Base-by-base conservation (phyloP, 1,140 invertebrate genomes). In the Drosophila erecta region DNA sequence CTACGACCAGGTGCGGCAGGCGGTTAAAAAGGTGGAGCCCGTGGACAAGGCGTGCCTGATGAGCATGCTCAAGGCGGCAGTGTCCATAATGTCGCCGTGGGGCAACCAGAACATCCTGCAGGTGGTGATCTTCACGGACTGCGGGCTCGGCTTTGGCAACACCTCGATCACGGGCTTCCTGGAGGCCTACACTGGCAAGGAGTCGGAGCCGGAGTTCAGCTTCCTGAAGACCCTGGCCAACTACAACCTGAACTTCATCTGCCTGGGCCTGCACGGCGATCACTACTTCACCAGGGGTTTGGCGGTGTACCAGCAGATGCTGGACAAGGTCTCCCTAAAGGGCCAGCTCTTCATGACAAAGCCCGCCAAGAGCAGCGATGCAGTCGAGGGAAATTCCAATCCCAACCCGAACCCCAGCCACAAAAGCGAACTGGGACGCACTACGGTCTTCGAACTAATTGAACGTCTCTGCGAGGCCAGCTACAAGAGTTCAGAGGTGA, bases 171-270 rank as follows among this genome's bases (percentile, higher is more conserved):
- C 59, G 1, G 71, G 54, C 0, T 90, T 87, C 20, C 38, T 92
- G 12, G 76, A 90, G 14, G 59, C 27, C 14, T 73, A 73, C 24
- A 49, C 54, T 2, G 65, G 66, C 51, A 83, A 80, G 20, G 72
- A 83, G 35, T 10, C 73, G 1, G 91, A 92, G 17, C 64, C 90
- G 0, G 90, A 91, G 22, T 93, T 93, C 76, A 91, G 93, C 62
- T 96, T 96, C 92, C 90, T 97, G 14, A 95, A 95, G 14, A 96
- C 97, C 90, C 92, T 95, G 8, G 96, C 96, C 92, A 95, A 96
- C 24, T 95, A 95, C 55, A 97, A 96, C 93, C 91, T 98, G 30
- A 95, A 95, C 79, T 93, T 97, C 7, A 93, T 97, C 17, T 95
- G 95, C 56, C 92, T 97, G 51, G 93, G 94, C 27, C 84, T 93